Evolutionary conservation across 64 coral and sea anemone species (phyloP), one percentile per base, ranked within the genome.

Genomic region (Porites australiensis): DNA sequence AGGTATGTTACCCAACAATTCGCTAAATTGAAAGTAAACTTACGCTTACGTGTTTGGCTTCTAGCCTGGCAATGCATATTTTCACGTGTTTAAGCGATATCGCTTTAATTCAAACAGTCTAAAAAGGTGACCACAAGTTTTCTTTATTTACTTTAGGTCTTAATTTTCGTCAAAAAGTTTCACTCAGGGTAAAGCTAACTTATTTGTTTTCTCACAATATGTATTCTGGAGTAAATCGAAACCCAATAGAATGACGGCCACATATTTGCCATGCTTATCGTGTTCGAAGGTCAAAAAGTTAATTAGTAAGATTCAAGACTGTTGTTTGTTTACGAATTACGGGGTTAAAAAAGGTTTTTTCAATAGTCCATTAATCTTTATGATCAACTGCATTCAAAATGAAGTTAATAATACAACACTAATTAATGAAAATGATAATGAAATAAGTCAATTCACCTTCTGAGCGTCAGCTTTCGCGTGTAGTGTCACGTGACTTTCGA

Each of bases 1-100:
- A 60, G 70, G 91, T 93, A 93, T 70, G 91, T 50, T 62, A 15
- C 75, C 19, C 43, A 55, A 52, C 21, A 45, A 14, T 76, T 76
- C 10, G 71, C 44, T 13, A 48, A 71, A 27, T 16, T 64, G 18
- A 13, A 64, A 64, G 8, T 64, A 64, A 4, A 18, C 8, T 4
- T 14, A 2, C 13, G 18, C 5, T 18, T 64, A 4, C 27, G 27
- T 37, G 0, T 37, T 37, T 37, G 1, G 27, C 27, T 37, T 37
- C 27, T 37, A 37, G 27, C 27, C 27, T 12, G 62, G 54, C 12
- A 7, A 57, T 19, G 62, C 62, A 64, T 64, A 64, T 64, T 76
- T 76, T 76, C 73, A 76, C 73, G 44, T 76, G 73, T 50, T 11
- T 22, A 14, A 12, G 64, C 5, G 64, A 5, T 12, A 22, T 37